Conservation (phyloP, 1,140 invertebrate species). For the Lethocerus indicus region DNA sequence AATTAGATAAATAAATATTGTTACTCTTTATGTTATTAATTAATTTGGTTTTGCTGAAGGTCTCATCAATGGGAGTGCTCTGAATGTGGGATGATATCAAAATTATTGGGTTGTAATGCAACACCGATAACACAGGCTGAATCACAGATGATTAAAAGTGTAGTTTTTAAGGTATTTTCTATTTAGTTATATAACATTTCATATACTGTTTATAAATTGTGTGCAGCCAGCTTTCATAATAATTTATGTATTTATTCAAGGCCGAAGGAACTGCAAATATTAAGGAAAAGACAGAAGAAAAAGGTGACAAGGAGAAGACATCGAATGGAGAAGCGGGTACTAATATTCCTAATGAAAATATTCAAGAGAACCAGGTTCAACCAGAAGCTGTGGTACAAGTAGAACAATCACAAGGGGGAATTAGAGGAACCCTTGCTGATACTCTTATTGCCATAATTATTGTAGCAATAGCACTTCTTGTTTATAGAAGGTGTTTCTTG, state of each 20-base stretch:
- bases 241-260: neutral
- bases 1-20: neutral
- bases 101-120: constrained; percentile 25
- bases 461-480: constrained; percentile 7
- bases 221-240: neutral
- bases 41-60: no score
- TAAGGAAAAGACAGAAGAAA: neutral
- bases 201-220: neutral
- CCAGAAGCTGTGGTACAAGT: neutral
- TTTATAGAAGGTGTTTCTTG: constrained; percentile 11
- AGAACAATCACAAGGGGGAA: neutral
- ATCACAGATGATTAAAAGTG: constrained; percentile 27
- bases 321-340: neutral
- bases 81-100: constrained; percentile 35
- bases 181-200: neutral
- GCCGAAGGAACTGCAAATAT: neutral
- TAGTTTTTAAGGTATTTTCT: constrained; percentile 25
- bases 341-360: no score
- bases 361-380: neutral
- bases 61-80: constrained; percentile 38
- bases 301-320: neutral
- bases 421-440: constrained; percentile 3
- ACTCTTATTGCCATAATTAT: constrained; percentile 9
- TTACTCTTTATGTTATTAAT: constrained; percentile 16
- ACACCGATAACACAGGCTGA: constrained; percentile 28